Evolutionary conservation across 2,113 vertebrate species (phyloP), one percentile per base, ranked within the genome.

Genomic region (Callipepla californica): DNA sequence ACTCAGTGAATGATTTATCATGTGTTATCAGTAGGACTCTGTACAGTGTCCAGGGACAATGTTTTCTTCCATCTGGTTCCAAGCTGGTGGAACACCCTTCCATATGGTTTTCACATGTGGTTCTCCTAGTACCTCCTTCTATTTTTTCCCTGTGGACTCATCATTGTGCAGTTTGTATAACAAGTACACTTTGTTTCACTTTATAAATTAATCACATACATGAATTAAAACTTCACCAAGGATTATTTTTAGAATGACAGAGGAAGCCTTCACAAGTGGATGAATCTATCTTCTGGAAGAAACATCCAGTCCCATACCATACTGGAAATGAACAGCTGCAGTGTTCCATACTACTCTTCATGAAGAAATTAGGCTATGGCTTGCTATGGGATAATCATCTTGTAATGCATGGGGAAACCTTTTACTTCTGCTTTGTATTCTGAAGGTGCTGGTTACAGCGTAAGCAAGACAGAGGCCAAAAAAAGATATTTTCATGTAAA

Each of bases 11-110:
- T 95, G 94, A 96, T 96, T 96, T 86, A 96, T 96, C 94, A 93
- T 90, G 93, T 94, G 94, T 95, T 95, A 95, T 96, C 95, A 95
- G 94, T 78, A 93, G 95, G 90, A 95, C 94, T 96, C 95, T 96
- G 96, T 94, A 95, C 94, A 94, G 83, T 92, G 93, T 96, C 95
- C 95, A 95, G 95, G 96, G 96, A 96, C 95, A 81, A 34, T 91
- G 83, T 94, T 96, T 95, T 84, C 85, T 86, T 91, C 95, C 95
- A 96, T 96, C 95, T 96, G 96, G 61, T 90, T 95, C 94, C 94
- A 96, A 94, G 95, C 92, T 96, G 94, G 92, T 95, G 82, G 94
- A 94, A 81, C 93, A 94, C 77, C 28, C 93, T 95, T 95, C 94
- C 94, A 95, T 95, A 88, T 94, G 95, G 65, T 84, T 94, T 90